These are phyloP conservation scores for Agrotis exclamationis DNA, from an alignment of 2,888 invertebrate genomes.

Conservation along the genomic window DNA sequence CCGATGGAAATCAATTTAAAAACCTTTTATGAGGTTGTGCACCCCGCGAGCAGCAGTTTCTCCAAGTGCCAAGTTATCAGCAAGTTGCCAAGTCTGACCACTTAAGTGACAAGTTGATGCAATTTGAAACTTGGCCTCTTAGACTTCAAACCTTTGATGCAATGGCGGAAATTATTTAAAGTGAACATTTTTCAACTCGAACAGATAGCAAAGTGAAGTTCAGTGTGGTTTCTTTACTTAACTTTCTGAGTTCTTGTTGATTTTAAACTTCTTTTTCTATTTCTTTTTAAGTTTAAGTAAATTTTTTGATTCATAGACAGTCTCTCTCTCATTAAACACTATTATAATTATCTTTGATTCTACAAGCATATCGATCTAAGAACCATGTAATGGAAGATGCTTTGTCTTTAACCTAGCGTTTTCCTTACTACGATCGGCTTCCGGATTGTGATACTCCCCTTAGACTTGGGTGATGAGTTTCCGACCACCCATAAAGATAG, in stretches of 20 bases:
- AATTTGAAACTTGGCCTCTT: constrained; percentile 70
- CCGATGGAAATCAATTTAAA: constrained; percentile 54
- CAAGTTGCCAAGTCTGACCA: constrained; percentile 78
- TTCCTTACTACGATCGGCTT: no score
- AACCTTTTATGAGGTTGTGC: constrained; percentile 56
- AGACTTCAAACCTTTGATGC: constrained; percentile 68
- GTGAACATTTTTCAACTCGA: constrained; percentile 46
- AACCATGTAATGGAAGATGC: not conserved
- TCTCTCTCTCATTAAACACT: not conserved
- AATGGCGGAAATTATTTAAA: constrained; percentile 69
- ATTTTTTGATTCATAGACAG: not conserved
- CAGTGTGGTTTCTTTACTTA: constrained; percentile 1
- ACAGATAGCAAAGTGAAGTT: constrained; percentile 11
- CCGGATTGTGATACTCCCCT: no score
- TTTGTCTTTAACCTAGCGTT: not conserved
- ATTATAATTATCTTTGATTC: not conserved
- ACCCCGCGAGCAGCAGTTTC: constrained; percentile 58
- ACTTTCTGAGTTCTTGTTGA: not conserved
- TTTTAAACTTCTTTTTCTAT: constrained; percentile 2
- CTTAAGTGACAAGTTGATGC: constrained; percentile 77
- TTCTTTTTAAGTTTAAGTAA: no score
- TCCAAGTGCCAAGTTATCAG: constrained; percentile 68
- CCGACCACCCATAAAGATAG: no score
- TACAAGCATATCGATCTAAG: not conserved
- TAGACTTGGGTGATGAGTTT: no score